Base-by-base conservation (phyloP, 2,113 vertebrate genomes). In the Percina caprodes region DNA sequence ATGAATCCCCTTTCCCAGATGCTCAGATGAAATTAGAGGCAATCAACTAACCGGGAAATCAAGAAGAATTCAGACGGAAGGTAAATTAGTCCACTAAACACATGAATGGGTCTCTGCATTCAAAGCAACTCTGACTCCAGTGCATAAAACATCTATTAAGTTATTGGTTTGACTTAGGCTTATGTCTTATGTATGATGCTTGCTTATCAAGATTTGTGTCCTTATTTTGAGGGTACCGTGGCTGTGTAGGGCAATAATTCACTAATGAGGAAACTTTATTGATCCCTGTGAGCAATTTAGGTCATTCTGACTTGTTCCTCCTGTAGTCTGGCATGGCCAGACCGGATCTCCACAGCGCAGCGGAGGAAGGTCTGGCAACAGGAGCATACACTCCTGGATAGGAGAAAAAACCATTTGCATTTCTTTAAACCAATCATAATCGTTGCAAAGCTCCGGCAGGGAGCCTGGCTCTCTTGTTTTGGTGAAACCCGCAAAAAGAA, bases 21-120 rank as follows among this genome's bases (percentile, higher is more conserved):
- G 71, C 80, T 76, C 21, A 18, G 55, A 67, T 68, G 55, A 87
- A 91, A 93, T 92, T 85, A 86, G 73, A 90, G 77, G 82, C 88
- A 90, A 91, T 92, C 91, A 84, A 56, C 78, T 79, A 73, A 67
- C 70, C 11, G 61, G 85, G 80, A 80, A 85, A 85, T 88, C 73
- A 78, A 10, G 49, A 68, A 63, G 79, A 85, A 86, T 83, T 88
- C 80, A 80, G 60, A 80, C 16, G 68, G 80, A 86, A 86, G 88
- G 81, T 83, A 84, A 92, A 85, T 49, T 65, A 90, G 77, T 78
- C 58, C 79, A 63, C 67, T 84, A 77, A 84, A 71, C 86, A 72
- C 80, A 16, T 30, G 77, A 69, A 80, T 76, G 70, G 61, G 71
- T 73, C 18, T 73, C 58, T 61, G 79, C 79, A 74, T 80, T 79